phyloP scores from a whole-genome alignment of 2,797 vertebrate species.

The Enteromius mattozi region DNA sequence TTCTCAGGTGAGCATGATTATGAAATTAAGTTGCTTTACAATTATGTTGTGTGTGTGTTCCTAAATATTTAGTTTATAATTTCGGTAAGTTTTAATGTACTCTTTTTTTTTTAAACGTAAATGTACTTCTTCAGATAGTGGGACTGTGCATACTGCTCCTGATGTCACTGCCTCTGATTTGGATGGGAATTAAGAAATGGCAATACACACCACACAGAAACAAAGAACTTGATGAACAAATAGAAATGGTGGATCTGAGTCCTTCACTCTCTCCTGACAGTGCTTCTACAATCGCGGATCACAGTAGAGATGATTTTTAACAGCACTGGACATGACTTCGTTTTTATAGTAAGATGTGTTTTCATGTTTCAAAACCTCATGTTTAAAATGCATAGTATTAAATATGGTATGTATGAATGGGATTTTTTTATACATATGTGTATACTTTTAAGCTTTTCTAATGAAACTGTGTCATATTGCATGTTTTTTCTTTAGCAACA shows the following conservation, averaged over 20 bases:
- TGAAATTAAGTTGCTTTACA: not conserved
- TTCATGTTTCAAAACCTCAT: not conserved
- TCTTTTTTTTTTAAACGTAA: not conserved
- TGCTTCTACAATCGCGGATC: not conserved
- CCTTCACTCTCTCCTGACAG: not conserved
- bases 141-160: slow-evolving; percentile 31
- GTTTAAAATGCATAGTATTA: not conserved
- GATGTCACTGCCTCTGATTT: slow-evolving; percentile 30
- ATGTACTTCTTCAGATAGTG: slow-evolving; percentile 13
- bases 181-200: slow-evolving; percentile 16
- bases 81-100: not conserved
- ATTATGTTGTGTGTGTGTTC: not conserved
- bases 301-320: not conserved
- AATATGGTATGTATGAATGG: not conserved
- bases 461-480: slow-evolving; percentile 24
- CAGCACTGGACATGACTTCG: not conserved
- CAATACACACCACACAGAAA: not conserved
- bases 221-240: slow-evolving; percentile 14
- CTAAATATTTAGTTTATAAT: not conserved
- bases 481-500: not conserved
- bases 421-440: not conserved
- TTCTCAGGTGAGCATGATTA: slow-evolving; percentile 27
- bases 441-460: not conserved
- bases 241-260: slow-evolving; percentile 30
- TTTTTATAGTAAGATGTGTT: not conserved